These are phyloP conservation scores for Apis dorsata DNA, from an alignment of 1,140 invertebrate genomes.

Conservation along the genomic window DNA sequence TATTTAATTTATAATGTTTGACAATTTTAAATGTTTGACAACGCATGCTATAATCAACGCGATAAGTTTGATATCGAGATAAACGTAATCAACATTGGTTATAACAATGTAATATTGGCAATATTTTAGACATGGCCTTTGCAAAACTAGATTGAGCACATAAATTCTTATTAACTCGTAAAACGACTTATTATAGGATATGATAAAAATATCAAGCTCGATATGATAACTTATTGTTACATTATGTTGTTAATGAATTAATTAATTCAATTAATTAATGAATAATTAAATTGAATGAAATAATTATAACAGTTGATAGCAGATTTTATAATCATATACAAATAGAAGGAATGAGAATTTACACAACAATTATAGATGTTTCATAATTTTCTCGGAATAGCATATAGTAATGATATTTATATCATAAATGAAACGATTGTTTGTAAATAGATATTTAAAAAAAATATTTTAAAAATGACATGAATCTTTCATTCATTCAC, in stretches of 20 bases:
- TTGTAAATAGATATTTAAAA: no score
- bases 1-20: background rate
- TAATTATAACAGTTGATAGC: background rate
- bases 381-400: background rate
- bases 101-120: constrained; percentile 23
- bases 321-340: background rate
- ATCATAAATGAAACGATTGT: no score
- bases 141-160: constrained; percentile 8
- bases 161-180: constrained; percentile 29
- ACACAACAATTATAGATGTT: background rate
- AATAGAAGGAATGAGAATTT: background rate
- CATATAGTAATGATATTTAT: background rate
- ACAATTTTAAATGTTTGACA: no score
- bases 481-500: background rate
- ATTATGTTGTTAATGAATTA: background rate
- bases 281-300: background rate
- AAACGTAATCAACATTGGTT: constrained; percentile 6
- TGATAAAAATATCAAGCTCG: background rate
- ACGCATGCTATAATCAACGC: background rate
- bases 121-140: constrained; percentile 41
- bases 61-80: background rate
- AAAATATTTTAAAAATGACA: background rate
- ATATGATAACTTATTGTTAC: background rate
- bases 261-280: no score
- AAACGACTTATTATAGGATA: background rate